Evolutionary conservation across 2,113 vertebrate genomes (phyloP).

Genomic region (Tragelaphus scriptus): DNA sequence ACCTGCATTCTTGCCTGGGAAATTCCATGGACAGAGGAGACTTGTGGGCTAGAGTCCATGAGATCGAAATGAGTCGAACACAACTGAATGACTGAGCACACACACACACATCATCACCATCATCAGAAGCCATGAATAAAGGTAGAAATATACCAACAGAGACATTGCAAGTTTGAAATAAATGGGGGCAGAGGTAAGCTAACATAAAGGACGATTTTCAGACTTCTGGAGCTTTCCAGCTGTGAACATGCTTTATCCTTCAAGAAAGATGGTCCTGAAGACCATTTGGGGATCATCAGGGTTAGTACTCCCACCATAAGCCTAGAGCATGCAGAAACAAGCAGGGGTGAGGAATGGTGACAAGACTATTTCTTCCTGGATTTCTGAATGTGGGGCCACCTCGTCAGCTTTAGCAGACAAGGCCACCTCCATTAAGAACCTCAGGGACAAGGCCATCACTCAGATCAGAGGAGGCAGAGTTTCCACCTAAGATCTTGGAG

Average conservation of each 20-base stretch:
- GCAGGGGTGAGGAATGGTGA: neutral
- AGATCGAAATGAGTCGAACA: rapidly evolving
- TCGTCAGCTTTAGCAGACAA: neutral
- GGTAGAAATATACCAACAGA: neutral
- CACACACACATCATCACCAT: neutral
- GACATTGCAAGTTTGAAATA: neutral
- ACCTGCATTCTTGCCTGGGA: neutral
- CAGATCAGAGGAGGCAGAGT: neutral
- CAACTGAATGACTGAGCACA: neutral
- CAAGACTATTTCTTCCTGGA: neutral
- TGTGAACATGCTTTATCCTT: neutral
- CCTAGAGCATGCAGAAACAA: neutral
- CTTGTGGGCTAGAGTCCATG: neutral
- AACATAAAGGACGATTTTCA: neutral
- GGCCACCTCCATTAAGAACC: neutral
- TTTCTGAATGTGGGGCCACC: neutral
- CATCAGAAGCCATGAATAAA: neutral
- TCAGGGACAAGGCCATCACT: neutral
- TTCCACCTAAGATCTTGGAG: neutral
- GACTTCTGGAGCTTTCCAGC: neutral
- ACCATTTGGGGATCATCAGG: neutral
- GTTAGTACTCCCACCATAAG: neutral
- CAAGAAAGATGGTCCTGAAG: neutral
- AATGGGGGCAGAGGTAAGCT: neutral
- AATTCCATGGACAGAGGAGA: neutral